A percentile compares a stretch with the other conserved stretches of the same genome.
Conservation (phyloP, 2,113 vertebrate genomes). For the Lates calcarifer region DNA sequence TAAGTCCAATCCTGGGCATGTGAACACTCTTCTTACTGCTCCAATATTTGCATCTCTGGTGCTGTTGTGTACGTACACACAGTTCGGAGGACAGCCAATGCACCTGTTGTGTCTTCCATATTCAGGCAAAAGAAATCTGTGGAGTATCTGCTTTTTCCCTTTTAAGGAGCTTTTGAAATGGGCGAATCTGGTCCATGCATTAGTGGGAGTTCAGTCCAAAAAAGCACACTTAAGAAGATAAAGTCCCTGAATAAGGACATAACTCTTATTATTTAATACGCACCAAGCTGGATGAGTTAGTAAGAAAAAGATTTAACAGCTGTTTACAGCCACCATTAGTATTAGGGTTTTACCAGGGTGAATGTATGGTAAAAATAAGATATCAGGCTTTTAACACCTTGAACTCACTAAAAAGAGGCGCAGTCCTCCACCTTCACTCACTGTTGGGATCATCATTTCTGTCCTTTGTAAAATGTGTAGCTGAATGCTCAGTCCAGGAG, state of each 20-base stretch:
- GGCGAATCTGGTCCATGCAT: background rate
- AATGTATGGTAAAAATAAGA: background rate
- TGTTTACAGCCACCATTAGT: constrained; percentile 6
- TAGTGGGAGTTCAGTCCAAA: background rate
- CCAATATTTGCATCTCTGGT: no score
- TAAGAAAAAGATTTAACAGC: constrained; percentile 10
- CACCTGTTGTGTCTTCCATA: no score
- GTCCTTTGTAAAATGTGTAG: background rate
- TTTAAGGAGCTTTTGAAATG: background rate
- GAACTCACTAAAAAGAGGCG: background rate
- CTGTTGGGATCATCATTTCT: background rate
- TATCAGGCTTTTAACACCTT: constrained; percentile 10
- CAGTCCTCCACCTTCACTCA: background rate
- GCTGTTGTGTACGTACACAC: no score
- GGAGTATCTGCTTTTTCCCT: background rate
- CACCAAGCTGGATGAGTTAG: background rate
- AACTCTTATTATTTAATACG: constrained; percentile 22
- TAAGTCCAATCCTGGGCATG: no score
- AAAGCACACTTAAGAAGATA: background rate
- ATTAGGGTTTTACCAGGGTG: background rate
- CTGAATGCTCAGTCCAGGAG: constrained; percentile 14
- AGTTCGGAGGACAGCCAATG: no score
- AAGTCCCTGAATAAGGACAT: constrained; percentile 3
- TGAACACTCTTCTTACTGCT: no score
- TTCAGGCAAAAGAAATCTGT: no score